phyloP scores from a whole-genome alignment of 2,797 vertebrate genomes.

The Neomorphus geoffroyi region DNA sequence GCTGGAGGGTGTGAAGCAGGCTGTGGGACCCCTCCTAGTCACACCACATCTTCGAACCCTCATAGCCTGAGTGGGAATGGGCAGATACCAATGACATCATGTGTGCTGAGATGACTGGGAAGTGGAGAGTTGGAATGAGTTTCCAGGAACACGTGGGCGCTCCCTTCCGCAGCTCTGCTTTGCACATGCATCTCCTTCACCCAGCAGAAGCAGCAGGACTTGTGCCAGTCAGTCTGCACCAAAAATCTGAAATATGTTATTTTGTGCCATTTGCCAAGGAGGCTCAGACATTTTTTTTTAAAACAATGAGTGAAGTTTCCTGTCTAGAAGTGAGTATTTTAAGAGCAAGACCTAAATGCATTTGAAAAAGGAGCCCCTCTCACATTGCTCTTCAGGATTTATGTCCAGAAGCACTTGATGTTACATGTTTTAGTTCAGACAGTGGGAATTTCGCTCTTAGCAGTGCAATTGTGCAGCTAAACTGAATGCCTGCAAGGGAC shows the following conservation, averaged over 20 bases:
- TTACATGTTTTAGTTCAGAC: not conserved
- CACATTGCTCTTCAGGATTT: not conserved
- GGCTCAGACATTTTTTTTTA: not conserved
- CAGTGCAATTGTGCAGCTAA: not conserved
- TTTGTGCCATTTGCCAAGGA: not conserved
- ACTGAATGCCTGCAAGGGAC: not conserved
- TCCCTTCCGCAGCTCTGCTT: not conserved
- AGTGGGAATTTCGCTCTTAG: not conserved
- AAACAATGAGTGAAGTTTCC: not conserved
- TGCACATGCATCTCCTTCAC: not conserved
- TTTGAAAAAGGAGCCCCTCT: not conserved
- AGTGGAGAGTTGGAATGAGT: not conserved
- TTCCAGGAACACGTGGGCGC: not conserved
- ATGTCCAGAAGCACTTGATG: not conserved
- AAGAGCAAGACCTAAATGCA: not conserved
- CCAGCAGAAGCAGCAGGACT: not conserved
- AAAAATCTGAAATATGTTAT: not conserved
- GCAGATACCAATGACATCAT: not conserved
- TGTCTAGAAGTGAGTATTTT: not conserved
- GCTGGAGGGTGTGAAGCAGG: rapidly evolving
- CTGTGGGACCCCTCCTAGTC: not conserved
- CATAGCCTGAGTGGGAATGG: not conserved
- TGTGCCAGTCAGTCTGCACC: not conserved
- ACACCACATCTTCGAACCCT: rapidly evolving
- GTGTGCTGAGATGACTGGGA: not conserved